Percentiles rank a stretch among this genome's conserved stretches.
Evolutionary conservation across 2,113 vertebrate genomes (phyloP).

Genomic region (Athene noctua): DNA sequence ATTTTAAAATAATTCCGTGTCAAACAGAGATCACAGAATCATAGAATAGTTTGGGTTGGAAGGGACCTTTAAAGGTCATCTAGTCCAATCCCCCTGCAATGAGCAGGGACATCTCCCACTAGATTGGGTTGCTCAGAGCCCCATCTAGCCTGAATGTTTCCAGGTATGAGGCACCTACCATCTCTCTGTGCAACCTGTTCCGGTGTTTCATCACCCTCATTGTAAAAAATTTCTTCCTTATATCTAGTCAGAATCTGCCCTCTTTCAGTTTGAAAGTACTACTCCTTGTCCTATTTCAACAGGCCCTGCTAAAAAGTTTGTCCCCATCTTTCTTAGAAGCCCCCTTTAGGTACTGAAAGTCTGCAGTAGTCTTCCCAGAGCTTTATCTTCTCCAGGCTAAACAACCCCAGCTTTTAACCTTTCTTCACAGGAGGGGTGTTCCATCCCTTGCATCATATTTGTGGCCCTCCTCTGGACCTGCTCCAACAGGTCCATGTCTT

Average conservation of each 20-base stretch:
- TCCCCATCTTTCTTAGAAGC: background rate
- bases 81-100: fast-evolving
- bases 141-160: background rate
- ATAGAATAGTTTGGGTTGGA: background rate
- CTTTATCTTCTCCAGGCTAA: background rate
- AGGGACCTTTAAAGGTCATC: background rate
- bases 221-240: background rate
- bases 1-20: background rate
- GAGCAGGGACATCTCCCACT: background rate
- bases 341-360: background rate
- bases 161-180: background rate
- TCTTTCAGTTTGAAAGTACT: background rate
- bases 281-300: too few species aligned
- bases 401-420: background rate
- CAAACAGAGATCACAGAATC: background rate
- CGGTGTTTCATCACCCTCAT: background rate
- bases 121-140: background rate
- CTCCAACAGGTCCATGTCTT: background rate
- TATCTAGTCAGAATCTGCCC: background rate
- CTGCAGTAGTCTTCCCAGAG: background rate
- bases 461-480: background rate
- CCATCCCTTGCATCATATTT: background rate
- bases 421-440: background rate
- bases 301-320: background rate
- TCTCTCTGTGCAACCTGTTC: background rate